phyloP scores from a whole-genome alignment of 2,113 vertebrate species.

The Parotia lawesii region DNA sequence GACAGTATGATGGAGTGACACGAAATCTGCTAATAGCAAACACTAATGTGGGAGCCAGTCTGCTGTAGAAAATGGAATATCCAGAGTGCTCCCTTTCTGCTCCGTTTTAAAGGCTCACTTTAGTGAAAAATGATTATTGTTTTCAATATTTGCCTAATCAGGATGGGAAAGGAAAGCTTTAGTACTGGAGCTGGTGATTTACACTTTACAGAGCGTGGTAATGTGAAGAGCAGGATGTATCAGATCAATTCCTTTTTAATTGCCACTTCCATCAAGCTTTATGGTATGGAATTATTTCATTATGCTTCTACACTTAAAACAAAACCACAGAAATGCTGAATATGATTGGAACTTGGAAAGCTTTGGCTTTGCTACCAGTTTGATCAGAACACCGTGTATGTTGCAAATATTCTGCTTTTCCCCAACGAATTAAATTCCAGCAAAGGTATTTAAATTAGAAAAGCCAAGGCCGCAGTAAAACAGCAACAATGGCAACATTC shows the following conservation, averaged over 20 bases:
- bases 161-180: neutral
- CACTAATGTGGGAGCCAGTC: slow-evolving; percentile 53
- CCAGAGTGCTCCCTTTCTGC: neutral
- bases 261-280: slow-evolving; percentile 59
- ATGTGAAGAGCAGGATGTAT: slow-evolving; percentile 25
- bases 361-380: neutral
- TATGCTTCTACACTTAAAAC: slow-evolving; percentile 35
- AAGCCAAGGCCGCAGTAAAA: neutral
- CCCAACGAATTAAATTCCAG: neutral
- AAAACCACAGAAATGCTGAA: slow-evolving; percentile 12
- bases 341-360: slow-evolving; percentile 1
- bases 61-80: slow-evolving; percentile 58
- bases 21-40: slow-evolving; percentile 48
- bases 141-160: slow-evolving; percentile 58
- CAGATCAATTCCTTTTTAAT: slow-evolving; percentile 61
- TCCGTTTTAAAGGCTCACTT: slow-evolving; percentile 28
- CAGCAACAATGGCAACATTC: neutral
- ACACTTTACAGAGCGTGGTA: slow-evolving; percentile 12
- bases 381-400: neutral
- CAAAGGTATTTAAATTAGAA: slow-evolving; percentile 44
- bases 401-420: neutral
- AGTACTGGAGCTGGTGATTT: slow-evolving; percentile 11
- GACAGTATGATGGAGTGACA: slow-evolving; percentile 63
- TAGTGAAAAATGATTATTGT: slow-evolving; percentile 62
- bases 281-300: slow-evolving; percentile 64